phyloP scores from a whole-genome alignment of 37 sponge, comb jelly and placozoan species.

The Diacarnus erythraeanus region DNA sequence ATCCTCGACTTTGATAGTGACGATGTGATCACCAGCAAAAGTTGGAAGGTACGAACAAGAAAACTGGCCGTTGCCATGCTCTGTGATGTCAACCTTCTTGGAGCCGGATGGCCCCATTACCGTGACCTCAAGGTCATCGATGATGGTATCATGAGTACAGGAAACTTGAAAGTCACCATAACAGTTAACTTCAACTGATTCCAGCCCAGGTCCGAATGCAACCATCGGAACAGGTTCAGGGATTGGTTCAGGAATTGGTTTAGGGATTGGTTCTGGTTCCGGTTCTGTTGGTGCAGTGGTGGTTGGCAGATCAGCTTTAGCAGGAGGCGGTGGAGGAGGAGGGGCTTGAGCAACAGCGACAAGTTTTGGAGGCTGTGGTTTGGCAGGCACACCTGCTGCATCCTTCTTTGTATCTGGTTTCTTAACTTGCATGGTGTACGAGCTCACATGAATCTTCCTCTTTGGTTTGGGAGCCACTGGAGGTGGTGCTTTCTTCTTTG shows the following conservation, averaged over 20 bases:
- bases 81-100: conserved; percentile 64
- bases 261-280: neutral
- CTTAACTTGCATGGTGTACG: conserved; percentile 67
- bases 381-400: conserved; percentile 1
- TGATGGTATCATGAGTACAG: conserved; percentile 47
- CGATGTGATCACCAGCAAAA: conserved; percentile 75
- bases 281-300: neutral
- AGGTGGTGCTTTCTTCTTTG: conserved; percentile 26
- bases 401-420: conserved; percentile 2
- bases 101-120: conserved; percentile 73
- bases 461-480: conserved; percentile 76
- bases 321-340: conserved; percentile 3
- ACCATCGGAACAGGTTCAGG: conserved; percentile 28
- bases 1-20: conserved; percentile 68
- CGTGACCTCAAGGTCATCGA: conserved; percentile 58
- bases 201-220: conserved; percentile 79
- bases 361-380: conserved; percentile 34
- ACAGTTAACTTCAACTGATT: conserved; percentile 73
- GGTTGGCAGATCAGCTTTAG: neutral
- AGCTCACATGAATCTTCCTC: conserved; percentile 73
- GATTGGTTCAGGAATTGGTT: neutral
- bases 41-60: conserved; percentile 71
- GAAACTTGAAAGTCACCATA: conserved; percentile 72
- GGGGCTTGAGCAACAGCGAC: conserved; percentile 11
- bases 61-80: conserved; percentile 79